Evolutionary conservation across 2,888 invertebrate species (phyloP), one percentile per base, ranked within the genome.

Genomic region (Drosophila stalkeri): DNA sequence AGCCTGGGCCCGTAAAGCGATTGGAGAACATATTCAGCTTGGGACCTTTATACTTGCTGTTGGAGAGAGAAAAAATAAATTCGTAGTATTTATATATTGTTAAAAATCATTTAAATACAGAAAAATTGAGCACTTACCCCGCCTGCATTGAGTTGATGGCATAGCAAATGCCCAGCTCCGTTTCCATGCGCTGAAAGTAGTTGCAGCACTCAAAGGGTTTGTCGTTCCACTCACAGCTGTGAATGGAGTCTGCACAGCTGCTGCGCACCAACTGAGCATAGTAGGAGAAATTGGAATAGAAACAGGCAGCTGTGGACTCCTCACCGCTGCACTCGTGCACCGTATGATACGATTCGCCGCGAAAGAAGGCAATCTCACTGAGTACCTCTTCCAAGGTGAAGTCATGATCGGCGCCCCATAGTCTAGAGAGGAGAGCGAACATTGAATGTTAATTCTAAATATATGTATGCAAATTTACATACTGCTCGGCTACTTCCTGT

Each of bases 341-440:
- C 0, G 96, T 95, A 75, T 94, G 95, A 90, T 95, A 96, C n/a
- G 95, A 94, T 4, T 94, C 92, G 1, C 96, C 96, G 6, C 95
- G 94, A 86, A 95, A 96, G 91, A 94, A 96, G 0, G 95, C 95
- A 44, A 96, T 94, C 89, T 96, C 96, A 84, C 94, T 95, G 0
- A 96, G 92, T 0, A 95, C 94, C 84, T 96, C 96, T 86, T 96
- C 96, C 33, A 96, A 91, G 71, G 96, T 96, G 65, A 95, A 94
- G 74, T 96, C 95, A 77, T 96, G 96, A 3, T 94, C 94, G 16
- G 94, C 93, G 2, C 96, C 95, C 94, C 95, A 96, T 9, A 95
- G 93, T 60, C 96, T 92, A 16, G 6, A 6, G 12, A 11, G 16
- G 0, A 12, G 0, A 41, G 9, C 1, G 1, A 1, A 0, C 8